These are phyloP conservation scores for Pitangus sulphuratus DNA, from an alignment of 2,797 vertebrate species.

Conservation along the genomic window DNA sequence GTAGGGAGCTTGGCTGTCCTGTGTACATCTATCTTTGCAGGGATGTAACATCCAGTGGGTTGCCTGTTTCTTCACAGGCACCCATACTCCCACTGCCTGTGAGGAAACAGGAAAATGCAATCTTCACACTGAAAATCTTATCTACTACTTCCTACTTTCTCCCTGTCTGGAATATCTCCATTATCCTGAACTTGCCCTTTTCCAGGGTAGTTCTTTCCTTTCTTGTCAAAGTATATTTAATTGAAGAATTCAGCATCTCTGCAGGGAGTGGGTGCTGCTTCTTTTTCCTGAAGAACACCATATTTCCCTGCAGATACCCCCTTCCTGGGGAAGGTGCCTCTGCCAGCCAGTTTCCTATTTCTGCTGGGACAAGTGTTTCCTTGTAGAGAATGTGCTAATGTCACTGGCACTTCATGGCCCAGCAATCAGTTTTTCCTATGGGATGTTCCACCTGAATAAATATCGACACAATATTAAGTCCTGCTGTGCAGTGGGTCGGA, in stretches of 20 bases:
- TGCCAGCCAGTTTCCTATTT: background rate
- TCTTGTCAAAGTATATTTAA: background rate
- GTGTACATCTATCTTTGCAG: background rate
- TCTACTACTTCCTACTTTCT: constrained; percentile 15
- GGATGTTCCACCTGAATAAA: background rate
- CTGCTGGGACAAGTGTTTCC: background rate
- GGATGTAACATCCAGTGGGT: constrained; percentile 21
- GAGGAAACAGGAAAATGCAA: constrained; percentile 29
- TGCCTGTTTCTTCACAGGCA: constrained; percentile 45
- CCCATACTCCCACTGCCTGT: background rate
- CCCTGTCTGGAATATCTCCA: constrained; percentile 6
- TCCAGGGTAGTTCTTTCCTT: background rate
- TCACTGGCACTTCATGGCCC: background rate
- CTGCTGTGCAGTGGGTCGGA: background rate
- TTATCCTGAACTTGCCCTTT: constrained; percentile 6
- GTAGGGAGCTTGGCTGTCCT: constrained; percentile 52
- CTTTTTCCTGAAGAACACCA: background rate
- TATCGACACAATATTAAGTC: background rate
- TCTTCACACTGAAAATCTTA: constrained; percentile 24
- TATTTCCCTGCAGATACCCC: background rate
- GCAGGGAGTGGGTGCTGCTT: background rate
- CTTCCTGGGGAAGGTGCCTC: background rate
- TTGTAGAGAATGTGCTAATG: background rate
- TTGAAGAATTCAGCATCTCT: background rate
- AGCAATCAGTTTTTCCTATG: background rate